Evolutionary conservation across 2,113 vertebrate genomes (phyloP), one percentile per base, ranked within the genome.

Genomic region (Petaurus breviceps): DNA sequence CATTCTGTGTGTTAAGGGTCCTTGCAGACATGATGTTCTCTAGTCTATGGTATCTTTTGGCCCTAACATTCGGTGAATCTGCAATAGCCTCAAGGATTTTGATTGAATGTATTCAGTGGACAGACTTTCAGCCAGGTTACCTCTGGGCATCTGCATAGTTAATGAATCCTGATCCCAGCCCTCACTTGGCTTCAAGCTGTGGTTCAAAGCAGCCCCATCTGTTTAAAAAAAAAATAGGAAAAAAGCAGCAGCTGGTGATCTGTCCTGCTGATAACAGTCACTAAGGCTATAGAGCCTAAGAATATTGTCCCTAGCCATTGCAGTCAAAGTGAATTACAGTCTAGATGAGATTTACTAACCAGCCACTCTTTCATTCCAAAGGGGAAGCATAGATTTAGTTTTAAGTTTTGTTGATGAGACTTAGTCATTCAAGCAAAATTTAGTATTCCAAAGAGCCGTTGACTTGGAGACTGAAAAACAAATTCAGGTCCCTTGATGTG

Each of bases 191-290:
- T 97, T 96, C 25, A 95, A 96, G 96, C 97, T 95, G 93, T 93
- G 52, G 91, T 95, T 95, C 94, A 95, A 96, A 97, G 96, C 49
- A 90, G 91, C 92, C 95, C 93, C 96, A 95, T 95, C 96, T 97
- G 97, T 95, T 97, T 84, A 37, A 97, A 98, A 77, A 84, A 97
- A 96, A 84, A 97, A 96, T 93, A 94, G 96, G 96, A 97, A 95
- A 77, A 77, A 90, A 97, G 95, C 89, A 97, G 96, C 97, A 96
- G 96, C 97, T 98, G 98, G 53, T 0, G 5, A 97, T 97, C 97
- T 94, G 93, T 53, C 93, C 93, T 91, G 90, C 95, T 89, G n/a
- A 93, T 11, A 52, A 92, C 94, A 95, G 23, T 61, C 68, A 53
- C 54, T 91, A 91, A 37, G 90, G 51, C 97, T 93, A 57, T 0